phyloP scores from a whole-genome alignment of 1,140 invertebrate genomes.

The Acromyrmex heyeri region DNA sequence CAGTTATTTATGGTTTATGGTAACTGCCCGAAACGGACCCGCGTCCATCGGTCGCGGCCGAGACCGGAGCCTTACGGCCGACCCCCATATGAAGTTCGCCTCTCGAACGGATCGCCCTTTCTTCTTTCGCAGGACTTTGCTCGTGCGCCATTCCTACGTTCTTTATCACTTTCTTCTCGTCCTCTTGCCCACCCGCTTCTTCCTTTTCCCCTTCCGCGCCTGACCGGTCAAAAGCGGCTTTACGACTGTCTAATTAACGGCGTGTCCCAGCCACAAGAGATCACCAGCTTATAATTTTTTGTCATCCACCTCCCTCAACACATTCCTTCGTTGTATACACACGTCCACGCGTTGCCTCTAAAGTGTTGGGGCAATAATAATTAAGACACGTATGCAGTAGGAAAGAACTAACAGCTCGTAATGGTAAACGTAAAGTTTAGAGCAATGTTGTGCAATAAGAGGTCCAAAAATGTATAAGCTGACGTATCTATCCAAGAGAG shows the following conservation, averaged over 20 bases:
- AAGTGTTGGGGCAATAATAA: slow-evolving; percentile 21
- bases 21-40: slow-evolving; percentile 71
- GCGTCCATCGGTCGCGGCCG: slow-evolving; percentile 59
- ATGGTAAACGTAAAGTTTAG: background rate
- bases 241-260: slow-evolving; percentile 68
- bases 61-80: background rate
- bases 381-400: slow-evolving; percentile 4
- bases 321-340: background rate
- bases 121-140: slow-evolving; percentile 17
- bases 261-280: background rate
- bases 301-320: background rate
- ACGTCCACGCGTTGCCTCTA: background rate
- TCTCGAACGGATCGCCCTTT: slow-evolving; percentile 26
- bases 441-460: background rate
- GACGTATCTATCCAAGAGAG: background rate
- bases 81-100: slow-evolving; percentile 17
- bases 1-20: slow-evolving; percentile 79
- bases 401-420: background rate
- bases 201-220: slow-evolving; percentile 31
- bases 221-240: slow-evolving; percentile 43
- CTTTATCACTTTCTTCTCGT: slow-evolving; percentile 53
- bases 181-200: slow-evolving; percentile 40
- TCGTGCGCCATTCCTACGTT: slow-evolving; percentile 28
- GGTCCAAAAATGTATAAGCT: background rate
- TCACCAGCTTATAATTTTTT: slow-evolving; percentile 46